Evolutionary conservation across 2,888 invertebrate genomes (phyloP), one percentile per base, ranked within the genome.

Genomic region (Mythimna pallens): DNA sequence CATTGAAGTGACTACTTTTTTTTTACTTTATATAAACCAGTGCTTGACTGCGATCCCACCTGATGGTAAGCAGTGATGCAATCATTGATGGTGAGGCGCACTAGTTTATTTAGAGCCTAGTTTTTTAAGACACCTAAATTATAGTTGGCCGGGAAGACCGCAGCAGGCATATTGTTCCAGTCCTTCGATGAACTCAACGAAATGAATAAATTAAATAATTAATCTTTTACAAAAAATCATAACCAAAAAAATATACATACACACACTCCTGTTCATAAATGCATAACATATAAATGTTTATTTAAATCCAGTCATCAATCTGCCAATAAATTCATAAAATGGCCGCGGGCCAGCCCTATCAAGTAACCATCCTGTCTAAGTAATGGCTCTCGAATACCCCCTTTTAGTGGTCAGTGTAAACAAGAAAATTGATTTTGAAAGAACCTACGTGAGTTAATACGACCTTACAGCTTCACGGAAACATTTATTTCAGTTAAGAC

Each of bases 401-500:
- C 91, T 89, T 90, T 92, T 92, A 93, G 89, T 90, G 92, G 89
- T 91, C 93, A 92, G 92, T 92, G 93, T 93, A 95, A 95, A 95
- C 93, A 94, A 91, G 94, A 93, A 95, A 95, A 95, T 95, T 95
- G 95, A 95, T 95, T 95, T 94, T 93, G 91, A 94, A 93, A 83
- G 92, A 91, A 92, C 86, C 89, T 92, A 92, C 87, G 90, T 88
- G 85, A 86, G 84, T 87, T 85, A 81, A 87, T 86, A 89, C 85
- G 83, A 78, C 84, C 87, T 89, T 89, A 87, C 89, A 86, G 87
- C 76, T 94, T 95, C 94, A 93, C 80, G 90, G 94, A 94, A 94
- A 92, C 89, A 91, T 92, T 93, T 93, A 90, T 87, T 86, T 84
- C 85, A 87, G 83, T 87, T 84, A 85, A 84, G 87, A 85, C 86